A percentile compares a stretch with the other conserved stretches of the same genome.
These are phyloP conservation scores for Brachionus paranguensis DNA, from an alignment of 1,140 invertebrate genomes.

Conservation along the genomic window DNA sequence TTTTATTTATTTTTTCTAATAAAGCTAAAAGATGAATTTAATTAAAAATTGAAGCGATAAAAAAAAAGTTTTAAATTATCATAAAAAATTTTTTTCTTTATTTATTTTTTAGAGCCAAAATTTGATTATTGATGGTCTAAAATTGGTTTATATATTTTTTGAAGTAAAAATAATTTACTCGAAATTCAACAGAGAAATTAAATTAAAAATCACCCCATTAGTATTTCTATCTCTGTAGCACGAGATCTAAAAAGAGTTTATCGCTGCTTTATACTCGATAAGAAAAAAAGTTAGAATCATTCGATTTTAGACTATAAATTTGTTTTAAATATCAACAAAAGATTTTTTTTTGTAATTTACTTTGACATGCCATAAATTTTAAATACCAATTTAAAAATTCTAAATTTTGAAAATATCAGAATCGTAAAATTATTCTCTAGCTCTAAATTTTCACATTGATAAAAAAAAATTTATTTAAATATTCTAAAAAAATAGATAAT, in stretches of 20 bases:
- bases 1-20: background rate
- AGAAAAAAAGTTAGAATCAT: background rate
- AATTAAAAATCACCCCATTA: background rate
- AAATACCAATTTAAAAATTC: background rate
- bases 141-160: background rate
- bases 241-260: background rate
- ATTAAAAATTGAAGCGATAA: background rate
- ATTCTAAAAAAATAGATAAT: no score
- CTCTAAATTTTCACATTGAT: no score
- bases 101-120: background rate
- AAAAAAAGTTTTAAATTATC: background rate
- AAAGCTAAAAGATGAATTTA: background rate
- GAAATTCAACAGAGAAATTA: no score
- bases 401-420: no score
- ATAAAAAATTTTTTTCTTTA: background rate
- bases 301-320: background rate
- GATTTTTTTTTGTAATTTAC: background rate
- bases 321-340: background rate
- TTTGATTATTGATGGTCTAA: background rate
- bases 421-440: no score
- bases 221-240: background rate
- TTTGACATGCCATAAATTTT: background rate
- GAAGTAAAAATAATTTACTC: background rate
- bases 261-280: background rate
- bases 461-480: no score